Base-by-base conservation (phyloP, 2,888 invertebrate genomes). In the Hofmannophila pseudospretella region DNA sequence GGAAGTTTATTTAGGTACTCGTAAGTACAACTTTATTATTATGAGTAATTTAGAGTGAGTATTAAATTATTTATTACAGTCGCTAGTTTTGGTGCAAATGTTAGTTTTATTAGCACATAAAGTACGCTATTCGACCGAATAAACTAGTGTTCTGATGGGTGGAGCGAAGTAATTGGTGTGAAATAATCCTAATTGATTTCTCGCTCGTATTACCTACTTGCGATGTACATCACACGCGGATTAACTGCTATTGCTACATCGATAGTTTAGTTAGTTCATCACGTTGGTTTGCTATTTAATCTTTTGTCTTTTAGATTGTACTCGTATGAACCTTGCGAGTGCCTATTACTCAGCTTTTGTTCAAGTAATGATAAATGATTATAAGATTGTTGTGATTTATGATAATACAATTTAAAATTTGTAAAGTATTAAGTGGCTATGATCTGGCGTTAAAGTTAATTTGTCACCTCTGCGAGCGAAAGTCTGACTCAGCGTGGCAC, bases 401-500 rank as follows among this genome's bases (percentile, higher is more conserved):
- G 19, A 14, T 13, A 5, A 12, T 19, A 20, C 30, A 22, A 30
- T 34, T 39, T 32, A 34, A 26, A 36, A 20, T 20, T 28, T 23
- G 39, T 35, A 27, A 35, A 25, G 9, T 19, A 25, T 32, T 34
- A 27, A 25, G 10, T 5, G 16, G 26, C 26, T 30, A 27, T 38
- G 22, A 19, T 44, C 34, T 36, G 41, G 38, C 45, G 40, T 42
- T 47, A 44, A 36, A 45, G 44, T 36, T 41, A 44, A 55, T 51
- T 59, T 55, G 51, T 55, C 51, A 50, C 47, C 45, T 48, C 31
- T 20, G 36, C 20, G 19, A 37, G 57, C 40, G 67, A 69, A 69
- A 69, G 68, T 58, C 36, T 45, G 56, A 59, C 51, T 59, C 49
- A 57, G 50, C 41, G 45, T 45, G 42, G 47, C 54, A 59, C 49